Evolutionary conservation across 2,113 vertebrate genomes (phyloP), one percentile per base, ranked within the genome.

Genomic region (Gobio gobio): DNA sequence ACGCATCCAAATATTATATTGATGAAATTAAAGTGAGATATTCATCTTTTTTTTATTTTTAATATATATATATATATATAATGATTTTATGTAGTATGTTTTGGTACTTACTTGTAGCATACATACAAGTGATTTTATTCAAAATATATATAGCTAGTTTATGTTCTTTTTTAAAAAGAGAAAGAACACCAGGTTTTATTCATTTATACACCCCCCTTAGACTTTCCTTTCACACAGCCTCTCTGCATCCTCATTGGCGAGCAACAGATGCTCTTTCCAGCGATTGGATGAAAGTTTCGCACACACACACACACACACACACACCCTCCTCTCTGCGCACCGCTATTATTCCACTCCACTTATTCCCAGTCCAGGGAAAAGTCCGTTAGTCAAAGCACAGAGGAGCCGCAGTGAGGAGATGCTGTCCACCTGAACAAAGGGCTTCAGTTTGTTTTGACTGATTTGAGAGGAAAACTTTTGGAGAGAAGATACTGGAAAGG

Each of bases 211-310:
- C 56, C 59, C 72, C 63, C 72, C 79, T 75, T 79, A 59, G n/a
- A 80, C 87, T 78, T 66, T 20, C 66, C 24, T 74, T n/a, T 18
- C 79, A 81, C 90, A 68, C 91, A 89, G 91, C 91, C 83, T 93
- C 88, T 85, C 86, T 63, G 87, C 80, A 5, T 70, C 88, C 45
- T 86, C 58, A 95, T 95, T 95, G 94, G 95, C 84, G 86, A 82
- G 54, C 20, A 26, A 82, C 85, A 85, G 93, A 94, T 94, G 94
- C 93, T 88, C 77, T 47, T 5, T 29, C 36, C 54, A 79, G 86
- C 85, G 91, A 95, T 95, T 95, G 95, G 95, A 88, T 59, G 59
- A 88, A 94, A 94, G 93, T 94, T 93, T 93, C 64, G 86, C 51
- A 49, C 2, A 56, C 45, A 10, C 66, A 70, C 40, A 26, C 16